These are phyloP conservation scores for Lobophora halterata DNA, from an alignment of 2,888 invertebrate genomes.

Conservation along the genomic window DNA sequence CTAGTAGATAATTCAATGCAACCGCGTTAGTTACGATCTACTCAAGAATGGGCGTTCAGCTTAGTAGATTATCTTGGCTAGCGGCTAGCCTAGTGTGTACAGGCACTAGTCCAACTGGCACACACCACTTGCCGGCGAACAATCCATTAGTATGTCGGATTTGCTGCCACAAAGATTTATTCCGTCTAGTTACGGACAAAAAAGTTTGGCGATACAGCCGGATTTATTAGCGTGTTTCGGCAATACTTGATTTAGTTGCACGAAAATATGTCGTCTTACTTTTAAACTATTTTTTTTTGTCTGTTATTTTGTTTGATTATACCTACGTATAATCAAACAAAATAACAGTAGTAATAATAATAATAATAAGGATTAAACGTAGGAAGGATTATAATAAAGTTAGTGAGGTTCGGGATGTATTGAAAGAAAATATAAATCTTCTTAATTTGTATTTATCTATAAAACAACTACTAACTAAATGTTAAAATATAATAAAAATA, in stretches of 20 bases:
- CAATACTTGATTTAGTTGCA: slow-evolving; percentile 24
- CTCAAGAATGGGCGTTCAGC: slow-evolving; percentile 45
- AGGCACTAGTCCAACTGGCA: slow-evolving; percentile 70
- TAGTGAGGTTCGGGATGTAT: no score
- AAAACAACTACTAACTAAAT: no score
- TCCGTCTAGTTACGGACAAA: slow-evolving; percentile 41
- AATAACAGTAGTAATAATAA: no score
- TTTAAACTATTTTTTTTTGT: no score
- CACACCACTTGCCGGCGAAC: slow-evolving; percentile 54
- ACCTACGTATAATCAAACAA: no score
- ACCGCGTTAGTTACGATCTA: slow-evolving; percentile 40
- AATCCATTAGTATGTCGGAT: slow-evolving; percentile 68
- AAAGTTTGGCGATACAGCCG: slow-evolving; percentile 34
- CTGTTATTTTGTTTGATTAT: no score
- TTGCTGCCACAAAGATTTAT: slow-evolving; percentile 55
- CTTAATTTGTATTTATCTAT: no score
- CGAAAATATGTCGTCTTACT: no score
- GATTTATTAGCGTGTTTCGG: slow-evolving; percentile 28
- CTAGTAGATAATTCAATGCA: slow-evolving; percentile 51
- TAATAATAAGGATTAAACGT: no score
- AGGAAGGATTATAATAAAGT: no score
- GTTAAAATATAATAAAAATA: no score
- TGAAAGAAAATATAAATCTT: no score
- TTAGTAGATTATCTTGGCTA: slow-evolving; percentile 66
- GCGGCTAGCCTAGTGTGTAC: slow-evolving; percentile 45